A percentile compares a stretch with the other conserved stretches of the same genome.
Evolutionary conservation across 2,113 vertebrate genomes (phyloP).

Genomic region (Larimichthys crocea): DNA sequence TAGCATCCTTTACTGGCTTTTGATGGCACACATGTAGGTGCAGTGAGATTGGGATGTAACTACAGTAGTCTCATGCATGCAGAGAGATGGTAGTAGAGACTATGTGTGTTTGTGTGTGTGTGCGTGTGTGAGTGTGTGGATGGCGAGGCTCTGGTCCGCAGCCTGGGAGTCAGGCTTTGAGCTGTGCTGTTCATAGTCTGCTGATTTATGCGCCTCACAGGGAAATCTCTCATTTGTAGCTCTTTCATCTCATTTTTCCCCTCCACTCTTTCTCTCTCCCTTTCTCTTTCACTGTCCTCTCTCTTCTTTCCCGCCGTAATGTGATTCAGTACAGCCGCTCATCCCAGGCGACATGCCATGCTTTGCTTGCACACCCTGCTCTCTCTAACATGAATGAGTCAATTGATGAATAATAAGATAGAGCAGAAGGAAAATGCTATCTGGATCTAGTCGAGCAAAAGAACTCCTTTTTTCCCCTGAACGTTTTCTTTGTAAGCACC

Average conservation of each 20-base stretch:
- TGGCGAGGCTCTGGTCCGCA: slow-evolving; percentile 64
- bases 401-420: slow-evolving; percentile 80
- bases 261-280: slow-evolving; percentile 41
- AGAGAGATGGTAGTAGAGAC: slow-evolving; percentile 28
- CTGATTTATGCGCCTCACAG: slow-evolving; percentile 83
- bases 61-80: slow-evolving; percentile 38
- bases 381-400: slow-evolving; percentile 79
- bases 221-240: slow-evolving; percentile 85
- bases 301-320: slow-evolving; percentile 71
- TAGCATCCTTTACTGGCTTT: slow-evolving; percentile 37
- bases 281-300: slow-evolving; percentile 49
- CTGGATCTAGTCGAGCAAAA: slow-evolving; percentile 77
- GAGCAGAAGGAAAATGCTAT: slow-evolving; percentile 76
- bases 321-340: slow-evolving; percentile 78
- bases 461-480: slow-evolving; percentile 68
- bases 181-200: slow-evolving; percentile 81
- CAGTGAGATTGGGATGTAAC: slow-evolving; percentile 45
- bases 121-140: slow-evolving; percentile 50
- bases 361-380: slow-evolving; percentile 73
- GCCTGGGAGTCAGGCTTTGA: slow-evolving; percentile 78
- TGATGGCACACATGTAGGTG: slow-evolving; percentile 57
- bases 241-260: slow-evolving; percentile 78
- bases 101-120: not conserved
- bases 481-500: slow-evolving; percentile 75
- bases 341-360: slow-evolving; percentile 78